A percentile compares a stretch with the other conserved stretches of the same genome.
Conservation (phyloP, 2,113 vertebrate genomes). For the Scomber colias region DNA sequence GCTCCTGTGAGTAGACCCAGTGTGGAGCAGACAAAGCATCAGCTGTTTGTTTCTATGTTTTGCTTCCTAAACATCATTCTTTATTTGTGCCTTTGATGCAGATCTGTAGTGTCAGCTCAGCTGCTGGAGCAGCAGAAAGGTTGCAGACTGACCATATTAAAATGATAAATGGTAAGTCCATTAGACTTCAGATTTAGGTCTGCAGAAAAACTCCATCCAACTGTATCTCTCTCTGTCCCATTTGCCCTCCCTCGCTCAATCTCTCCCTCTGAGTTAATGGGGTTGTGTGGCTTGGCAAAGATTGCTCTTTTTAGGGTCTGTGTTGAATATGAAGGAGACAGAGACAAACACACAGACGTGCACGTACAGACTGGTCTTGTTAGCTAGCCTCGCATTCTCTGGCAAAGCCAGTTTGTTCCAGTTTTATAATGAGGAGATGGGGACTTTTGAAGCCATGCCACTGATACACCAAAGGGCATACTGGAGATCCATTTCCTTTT, state of each 20-base stretch:
- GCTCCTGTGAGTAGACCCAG: slow-evolving; percentile 7
- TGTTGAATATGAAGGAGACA: slow-evolving; percentile 72
- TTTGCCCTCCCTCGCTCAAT: slow-evolving; percentile 24
- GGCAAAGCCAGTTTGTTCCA: slow-evolving; percentile 78
- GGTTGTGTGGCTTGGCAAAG: slow-evolving; percentile 76
- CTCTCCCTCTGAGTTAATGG: slow-evolving; percentile 70
- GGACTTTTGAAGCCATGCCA: slow-evolving; percentile 71
- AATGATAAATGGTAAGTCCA: slow-evolving; percentile 49
- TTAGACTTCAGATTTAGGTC: slow-evolving; percentile 37
- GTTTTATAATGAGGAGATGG: slow-evolving; percentile 79
- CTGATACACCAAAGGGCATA: slow-evolving; percentile 52
- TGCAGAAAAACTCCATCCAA: slow-evolving; percentile 33
- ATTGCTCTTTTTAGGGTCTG: slow-evolving; percentile 70
- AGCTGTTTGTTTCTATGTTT: slow-evolving; percentile 38
- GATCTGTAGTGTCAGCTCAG: slow-evolving; percentile 4
- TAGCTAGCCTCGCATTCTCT: slow-evolving; percentile 75
- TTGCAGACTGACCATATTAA: slow-evolving; percentile 35
- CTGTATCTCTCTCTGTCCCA: slow-evolving; percentile 36
- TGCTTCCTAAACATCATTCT: slow-evolving; percentile 2
- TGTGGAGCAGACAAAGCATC: slow-evolving; percentile 24
- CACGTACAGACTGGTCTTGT: slow-evolving; percentile 78
- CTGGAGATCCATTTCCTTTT: slow-evolving; percentile 28
- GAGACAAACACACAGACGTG: slow-evolving; percentile 48
- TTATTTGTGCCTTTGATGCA: slow-evolving; percentile 22
- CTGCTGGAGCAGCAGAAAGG: slow-evolving; percentile 21